Base-by-base conservation (phyloP, 2,888 invertebrate genomes). In the Drymonia ruficornis region DNA sequence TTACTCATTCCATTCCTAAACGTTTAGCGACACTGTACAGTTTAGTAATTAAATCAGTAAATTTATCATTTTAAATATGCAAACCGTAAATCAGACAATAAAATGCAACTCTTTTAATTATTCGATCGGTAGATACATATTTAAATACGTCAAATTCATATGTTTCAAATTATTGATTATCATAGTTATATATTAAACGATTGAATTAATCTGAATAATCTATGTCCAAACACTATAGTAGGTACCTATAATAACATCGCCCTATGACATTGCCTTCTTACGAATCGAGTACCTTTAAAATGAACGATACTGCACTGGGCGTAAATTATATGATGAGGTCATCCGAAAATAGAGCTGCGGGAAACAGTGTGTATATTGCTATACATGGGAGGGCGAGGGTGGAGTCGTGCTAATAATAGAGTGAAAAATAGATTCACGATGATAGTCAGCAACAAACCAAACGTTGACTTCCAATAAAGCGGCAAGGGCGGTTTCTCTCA, bases 401-500 rank as follows among this genome's bases (percentile, higher is more conserved):
- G 68, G 72, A 68, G 59, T 67, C 54, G 63, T 58, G 62, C 68
- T 78, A 84, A 71, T 74, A 76, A 76, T 78, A 82, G 74, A 74
- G 50, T 61, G 64, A 66, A 67, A 72, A 76, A 76, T 76, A 75
- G 62, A 76, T 72, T 72, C 61, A 63, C 69, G 67, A 63, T 73
- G 65, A 72, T 68, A 72, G 64, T 70, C 63, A 73, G 69, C 70
- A 66, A 75, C 63, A 61, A 71, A 75, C 70, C 74, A 73, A 79
- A 78, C 72, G 76, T 72, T 73, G 70, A 74, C 65, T 72, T 79
- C 72, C 65, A 76, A 81, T 83, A 81, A 83, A 78, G 77, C 81
- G 76, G 81, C 90, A 91, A 91, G 91, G 91, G 90, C 91, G 86
- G 88, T 84, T 86, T 85, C 76, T 86, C 84, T 89, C 91, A 92